Base-by-base conservation (phyloP, 2,888 invertebrate genomes). In the Congeria kusceri region DNA sequence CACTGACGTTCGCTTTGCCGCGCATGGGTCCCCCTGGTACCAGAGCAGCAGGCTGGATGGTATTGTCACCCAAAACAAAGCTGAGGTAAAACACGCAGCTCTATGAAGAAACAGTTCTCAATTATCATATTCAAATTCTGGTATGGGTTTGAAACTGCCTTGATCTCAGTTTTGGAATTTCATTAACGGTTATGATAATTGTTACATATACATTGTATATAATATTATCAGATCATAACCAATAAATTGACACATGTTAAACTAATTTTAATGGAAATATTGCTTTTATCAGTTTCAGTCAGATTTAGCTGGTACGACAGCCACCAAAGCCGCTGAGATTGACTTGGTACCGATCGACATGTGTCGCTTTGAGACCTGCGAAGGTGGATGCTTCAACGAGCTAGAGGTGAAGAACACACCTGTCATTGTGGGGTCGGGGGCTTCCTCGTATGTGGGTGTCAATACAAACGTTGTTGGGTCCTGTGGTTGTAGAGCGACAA, bases 371-470 rank as follows among this genome's bases (percentile, higher is more conserved):
- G 92, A 93, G 75, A 83, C 74, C 20, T 93, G 92, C 83, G 91
- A 90, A 75, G 98, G 98, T 18, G 32, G 39, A 18, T 99, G 99
- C 93, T 98, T 97, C 29, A 99, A 99, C 94, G 96, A 96, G 27
- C 95, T 99, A 83, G 97, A 97, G 18, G 87, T 92, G 9, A 86
- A 85, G 69, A 29, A 86, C 64, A 79, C 80, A 47, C 92, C 93
- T 0, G 85, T 86, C 90, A 96, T 99, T 96, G 98, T 99, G 1
- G 98, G 98, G 94, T 97, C 99, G 18, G 99, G 99, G 92, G 97
- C 97, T 94, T 99, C 99, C 0, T 97, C 99, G 0, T 95, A 99
- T 77, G 98, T 99, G 39, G 99, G 99, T 13, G 98, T 99, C 0
- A 95, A 98, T 73, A 97, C 99, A 0, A 97, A 97, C 92, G 97